Percentiles rank a stretch among this genome's conserved stretches.
Conservation (phyloP, 2,113 vertebrate genomes). For the Hippolais icterina region DNA sequence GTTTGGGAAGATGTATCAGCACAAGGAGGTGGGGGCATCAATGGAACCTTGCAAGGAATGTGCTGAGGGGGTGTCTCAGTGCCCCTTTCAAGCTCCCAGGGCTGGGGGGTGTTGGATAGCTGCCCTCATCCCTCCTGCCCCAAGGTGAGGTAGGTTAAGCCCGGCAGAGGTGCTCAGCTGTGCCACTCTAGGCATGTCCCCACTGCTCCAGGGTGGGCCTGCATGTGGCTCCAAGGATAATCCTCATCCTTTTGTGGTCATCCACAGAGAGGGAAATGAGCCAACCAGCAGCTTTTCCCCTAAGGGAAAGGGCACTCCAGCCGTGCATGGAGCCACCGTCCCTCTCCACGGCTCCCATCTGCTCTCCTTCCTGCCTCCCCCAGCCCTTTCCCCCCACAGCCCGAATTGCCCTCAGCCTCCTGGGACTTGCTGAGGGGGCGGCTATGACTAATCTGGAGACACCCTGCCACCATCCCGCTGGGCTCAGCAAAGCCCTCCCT, state of each 20-base stretch:
- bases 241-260: neutral
- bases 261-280: neutral
- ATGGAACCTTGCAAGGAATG: neutral
- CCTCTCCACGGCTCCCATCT: neutral
- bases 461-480: neutral
- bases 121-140: neutral
- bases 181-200: neutral
- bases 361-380: neutral
- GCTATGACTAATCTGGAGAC: conserved; percentile 21
- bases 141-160: no score
- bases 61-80: neutral
- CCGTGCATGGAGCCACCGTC: neutral
- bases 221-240: neutral
- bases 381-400: neutral
- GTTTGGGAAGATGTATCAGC: neutral
- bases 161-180: neutral
- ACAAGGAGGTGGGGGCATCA: neutral
- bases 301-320: neutral
- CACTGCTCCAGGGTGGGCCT: neutral
- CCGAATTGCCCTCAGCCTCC: neutral
- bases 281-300: neutral
- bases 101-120: neutral
- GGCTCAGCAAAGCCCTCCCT: neutral
- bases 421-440: neutral
- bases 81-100: neutral